Base-by-base conservation (phyloP, 2,113 vertebrate genomes). In the Podarcis raffonei region DNA sequence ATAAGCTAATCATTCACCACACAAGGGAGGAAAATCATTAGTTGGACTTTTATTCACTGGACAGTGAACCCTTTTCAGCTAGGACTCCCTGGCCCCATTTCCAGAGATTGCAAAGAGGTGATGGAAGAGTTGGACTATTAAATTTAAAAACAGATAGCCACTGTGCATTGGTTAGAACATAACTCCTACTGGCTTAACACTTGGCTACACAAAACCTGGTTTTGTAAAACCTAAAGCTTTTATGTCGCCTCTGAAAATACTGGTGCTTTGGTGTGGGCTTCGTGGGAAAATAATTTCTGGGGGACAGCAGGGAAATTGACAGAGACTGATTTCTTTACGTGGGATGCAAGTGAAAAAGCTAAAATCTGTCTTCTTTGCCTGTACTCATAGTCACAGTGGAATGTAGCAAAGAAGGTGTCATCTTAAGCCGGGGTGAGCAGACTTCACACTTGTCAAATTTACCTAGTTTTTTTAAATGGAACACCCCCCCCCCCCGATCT, bases 31-130 rank as follows among this genome's bases (percentile, higher is more conserved):
- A 86, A 89, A 76, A 37, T 0, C 1, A 1, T 79, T 69, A 68
- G 39, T 37, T 76, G 77, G 48, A 81, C 76, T 94, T 85, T n/a
- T 1, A 35, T 74, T 75, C 35, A 65, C 27, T 79, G 78, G 39
- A 68, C 48, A 53, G 48, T 53, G 48, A 53, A 53, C 48, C 7
- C 30, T 23, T 62, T 62, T 9, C 35, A 42, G 75, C 22, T 77
- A 77, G 23, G 37, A 12, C 12, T 22, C 39, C 13, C 42, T 32
- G 12, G 12, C 2, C n/a, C 20, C 57, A 2, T 39, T 66, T 62
- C n/a, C 13, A 42, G 66, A 48, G 13, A 11, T 42, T 35, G 53
- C 25, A 27, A 62, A 15, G 53, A 62, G 13, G 32, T 15, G n/a
- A 1, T 35, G 12, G 39, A 32, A 66, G 18, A 32, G 12, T 9